These are phyloP conservation scores for Penaeus indicus DNA, from an alignment of 1,140 invertebrate species.

Conservation along the genomic window DNA sequence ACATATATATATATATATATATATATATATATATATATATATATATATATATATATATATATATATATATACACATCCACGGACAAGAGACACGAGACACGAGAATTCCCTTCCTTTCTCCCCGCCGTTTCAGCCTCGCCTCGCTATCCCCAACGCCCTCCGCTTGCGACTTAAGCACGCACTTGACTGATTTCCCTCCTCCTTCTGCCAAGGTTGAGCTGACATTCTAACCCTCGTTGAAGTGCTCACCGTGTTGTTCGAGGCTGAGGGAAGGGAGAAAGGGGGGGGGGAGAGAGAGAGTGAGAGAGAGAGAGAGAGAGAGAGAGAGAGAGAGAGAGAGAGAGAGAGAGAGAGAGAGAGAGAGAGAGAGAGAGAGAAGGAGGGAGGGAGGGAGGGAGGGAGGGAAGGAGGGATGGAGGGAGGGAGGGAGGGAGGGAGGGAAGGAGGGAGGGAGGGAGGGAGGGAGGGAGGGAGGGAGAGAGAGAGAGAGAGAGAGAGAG, in stretches of 20 bases:
- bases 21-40: background rate
- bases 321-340: background rate
- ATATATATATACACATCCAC: background rate
- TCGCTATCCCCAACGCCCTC: background rate
- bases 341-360: background rate
- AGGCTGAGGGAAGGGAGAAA: no score
- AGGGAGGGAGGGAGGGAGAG: background rate
- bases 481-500: background rate
- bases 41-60: conserved; percentile 26
- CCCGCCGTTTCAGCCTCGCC: background rate
- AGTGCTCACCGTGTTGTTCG: no score
- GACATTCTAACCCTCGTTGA: no score
- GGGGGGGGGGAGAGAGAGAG: no score
- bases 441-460: background rate
- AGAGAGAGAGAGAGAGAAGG: background rate
- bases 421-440: background rate
- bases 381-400: background rate
- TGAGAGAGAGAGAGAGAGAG: background rate
- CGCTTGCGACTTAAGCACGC: background rate
- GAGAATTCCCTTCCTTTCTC: background rate
- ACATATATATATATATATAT: no score
- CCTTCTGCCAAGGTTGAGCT: background rate
- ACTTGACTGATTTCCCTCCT: background rate
- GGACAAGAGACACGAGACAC: background rate
- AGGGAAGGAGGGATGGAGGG: background rate